Evolutionary conservation across 2,113 vertebrate species (phyloP).

Genomic region (Zosterops japonicus): DNA sequence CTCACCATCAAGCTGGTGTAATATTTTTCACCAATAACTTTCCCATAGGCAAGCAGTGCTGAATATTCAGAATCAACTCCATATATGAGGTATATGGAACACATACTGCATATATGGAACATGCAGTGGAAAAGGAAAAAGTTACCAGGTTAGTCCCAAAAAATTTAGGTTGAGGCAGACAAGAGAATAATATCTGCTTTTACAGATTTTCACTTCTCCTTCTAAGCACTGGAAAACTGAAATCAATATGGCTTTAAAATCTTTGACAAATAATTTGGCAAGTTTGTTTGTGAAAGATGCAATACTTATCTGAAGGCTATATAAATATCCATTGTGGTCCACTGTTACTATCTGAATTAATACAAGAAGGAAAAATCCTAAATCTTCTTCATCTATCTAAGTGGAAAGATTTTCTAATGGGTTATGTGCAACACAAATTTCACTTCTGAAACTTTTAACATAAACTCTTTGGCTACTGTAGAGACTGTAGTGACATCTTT

Average conservation of each 20-base stretch:
- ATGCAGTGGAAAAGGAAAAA: neutral
- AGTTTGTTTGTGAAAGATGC: neutral
- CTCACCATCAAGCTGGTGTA: neutral
- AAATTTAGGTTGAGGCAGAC: neutral
- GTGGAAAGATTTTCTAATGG: neutral
- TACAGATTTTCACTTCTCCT: neutral
- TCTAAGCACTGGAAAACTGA: neutral
- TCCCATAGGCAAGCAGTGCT: neutral
- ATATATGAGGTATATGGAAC: neutral
- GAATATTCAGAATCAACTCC: neutral
- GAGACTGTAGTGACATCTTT: neutral
- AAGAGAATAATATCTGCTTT: neutral
- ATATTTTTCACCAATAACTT: neutral
- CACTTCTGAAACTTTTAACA: neutral
- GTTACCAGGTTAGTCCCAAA: neutral
- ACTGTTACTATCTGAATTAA: neutral
- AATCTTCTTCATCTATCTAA: neutral
- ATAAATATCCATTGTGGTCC: neutral
- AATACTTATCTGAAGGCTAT: neutral
- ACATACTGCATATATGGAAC: neutral
- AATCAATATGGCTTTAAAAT: neutral
- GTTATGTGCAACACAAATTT: neutral
- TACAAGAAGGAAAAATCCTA: neutral
- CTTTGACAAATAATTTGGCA: neutral
- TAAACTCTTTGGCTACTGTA: neutral